Base-by-base conservation (phyloP, 2,113 vertebrate species). In the Mormyrus iriodes region DNA sequence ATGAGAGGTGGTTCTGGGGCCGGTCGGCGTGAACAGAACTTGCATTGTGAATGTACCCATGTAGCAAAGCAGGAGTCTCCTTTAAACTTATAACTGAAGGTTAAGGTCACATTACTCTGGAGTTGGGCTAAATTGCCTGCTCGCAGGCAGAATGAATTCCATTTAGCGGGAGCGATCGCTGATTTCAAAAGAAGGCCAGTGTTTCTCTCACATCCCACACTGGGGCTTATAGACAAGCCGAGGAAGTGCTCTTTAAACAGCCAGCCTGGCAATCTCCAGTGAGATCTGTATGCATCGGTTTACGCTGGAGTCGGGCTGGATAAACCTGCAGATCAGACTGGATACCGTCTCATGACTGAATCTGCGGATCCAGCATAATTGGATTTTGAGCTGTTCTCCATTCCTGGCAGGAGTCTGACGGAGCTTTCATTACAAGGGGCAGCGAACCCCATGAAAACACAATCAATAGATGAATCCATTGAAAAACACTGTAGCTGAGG, bases 281-380 rank as follows among this genome's bases (percentile, higher is more conserved):
- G 82, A 52, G 48, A 52, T 52, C 85, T 31, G 85, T 86, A 35
- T 86, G 49, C 85, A 53, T 35, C 2, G 85, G 10, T 86, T 86
- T 86, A 53, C 31, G n/a, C n/a, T 84, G 19, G 4, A 4, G 15
- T 55, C 6, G 31, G 27, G 27, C 27, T 17, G 85, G 27, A 48
- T 86, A 52, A 53, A 53, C 31, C n/a, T 51, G 10, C 51, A 48
- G 48, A 86, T 86, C 85, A 53, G 85, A 53, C 85, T 53, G 49
- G 27, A 53, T 53, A 48, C 46, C 85, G 31, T 35, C 51, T 53
- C 85, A 52, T 86, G 15, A 53, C 49, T 86, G 27, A 52, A 35
- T 53, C 85, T 53, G 85, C 17, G 5, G n/a, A 86, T 86, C 85
- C 85, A 51, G 15, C 48, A 39, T 86, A 86, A 86, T 86, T 86